These are phyloP conservation scores for Protobothrops mucrosquamatus DNA, from an alignment of 2,113 vertebrate genomes.

Conservation along the genomic window DNA sequence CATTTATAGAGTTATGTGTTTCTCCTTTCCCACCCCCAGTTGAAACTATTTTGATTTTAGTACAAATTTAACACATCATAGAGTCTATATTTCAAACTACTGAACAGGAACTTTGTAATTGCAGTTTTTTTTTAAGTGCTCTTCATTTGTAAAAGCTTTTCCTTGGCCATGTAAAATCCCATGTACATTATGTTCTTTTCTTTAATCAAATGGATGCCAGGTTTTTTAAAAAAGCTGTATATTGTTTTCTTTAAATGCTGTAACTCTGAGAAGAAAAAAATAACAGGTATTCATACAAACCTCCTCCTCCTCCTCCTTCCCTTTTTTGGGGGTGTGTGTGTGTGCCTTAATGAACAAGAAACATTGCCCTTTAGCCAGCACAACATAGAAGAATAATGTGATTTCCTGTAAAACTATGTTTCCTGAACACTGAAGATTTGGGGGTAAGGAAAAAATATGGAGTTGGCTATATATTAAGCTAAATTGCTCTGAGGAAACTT, in stretches of 20 bases:
- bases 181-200: conserved; percentile 30
- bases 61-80: conserved; percentile 48
- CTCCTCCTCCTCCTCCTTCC: neutral
- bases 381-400: conserved; percentile 29
- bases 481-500: conserved; percentile 39
- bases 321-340: neutral
- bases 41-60: conserved; percentile 46
- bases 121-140: neutral
- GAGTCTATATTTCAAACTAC: conserved; percentile 43
- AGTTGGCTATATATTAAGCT: conserved; percentile 46
- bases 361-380: conserved; percentile 6
- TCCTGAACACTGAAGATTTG: conserved; percentile 35
- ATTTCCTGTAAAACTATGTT: conserved; percentile 45
- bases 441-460: conserved; percentile 25
- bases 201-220: conserved; percentile 31
- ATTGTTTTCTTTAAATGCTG: conserved; percentile 43
- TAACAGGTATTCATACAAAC: conserved; percentile 17
- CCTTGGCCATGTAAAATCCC: conserved; percentile 14
- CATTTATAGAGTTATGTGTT: conserved; percentile 25
- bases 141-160: neutral
- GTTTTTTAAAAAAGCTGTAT: conserved; percentile 9
- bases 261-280: conserved; percentile 32
- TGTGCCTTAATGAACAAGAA: conserved; percentile 24
- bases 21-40: conserved; percentile 33
- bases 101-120: conserved; percentile 34